Evolutionary conservation across 2,888 invertebrate genomes (phyloP).

Genomic region (Agrotis segetum): DNA sequence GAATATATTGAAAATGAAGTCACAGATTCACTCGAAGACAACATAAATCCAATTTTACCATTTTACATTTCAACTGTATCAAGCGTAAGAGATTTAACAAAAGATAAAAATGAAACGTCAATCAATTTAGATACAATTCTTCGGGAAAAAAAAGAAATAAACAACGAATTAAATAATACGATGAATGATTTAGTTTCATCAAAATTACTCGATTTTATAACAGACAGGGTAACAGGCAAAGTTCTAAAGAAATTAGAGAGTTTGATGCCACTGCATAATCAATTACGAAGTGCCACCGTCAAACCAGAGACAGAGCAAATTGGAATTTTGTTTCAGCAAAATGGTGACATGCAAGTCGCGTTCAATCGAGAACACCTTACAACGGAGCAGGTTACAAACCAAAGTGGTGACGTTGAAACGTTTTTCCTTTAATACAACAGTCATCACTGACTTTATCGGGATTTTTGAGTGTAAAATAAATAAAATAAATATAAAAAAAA

Average conservation of each 20-base stretch:
- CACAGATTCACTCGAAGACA: not conserved
- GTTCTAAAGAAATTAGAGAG: constrained; percentile 26
- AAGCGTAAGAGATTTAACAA: not conserved
- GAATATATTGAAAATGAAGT: not conserved
- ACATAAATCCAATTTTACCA: not conserved
- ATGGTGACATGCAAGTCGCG: constrained; percentile 9
- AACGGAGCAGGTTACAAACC: not conserved
- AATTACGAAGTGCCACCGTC: too few species aligned
- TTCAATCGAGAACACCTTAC: not conserved
- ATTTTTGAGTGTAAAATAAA: too few species aligned
- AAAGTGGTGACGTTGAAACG: not conserved
- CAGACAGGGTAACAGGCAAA: constrained; percentile 10
- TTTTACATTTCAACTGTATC: constrained; percentile 25
- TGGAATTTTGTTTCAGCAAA: constrained; percentile 16
- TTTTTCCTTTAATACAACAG: not conserved
- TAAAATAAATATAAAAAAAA: too few species aligned
- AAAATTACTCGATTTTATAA: constrained; percentile 25
- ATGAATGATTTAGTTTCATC: constrained; percentile 14
- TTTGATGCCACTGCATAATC: not conserved
- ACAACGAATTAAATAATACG: constrained; percentile 11
- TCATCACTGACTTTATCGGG: too few species aligned
- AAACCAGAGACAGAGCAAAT: constrained; percentile 23
- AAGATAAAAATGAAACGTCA: not conserved
- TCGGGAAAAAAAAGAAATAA: not conserved
- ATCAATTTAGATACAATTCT: not conserved